phyloP scores from a whole-genome alignment of 2,113 vertebrate species.

The Abramis brama region DNA sequence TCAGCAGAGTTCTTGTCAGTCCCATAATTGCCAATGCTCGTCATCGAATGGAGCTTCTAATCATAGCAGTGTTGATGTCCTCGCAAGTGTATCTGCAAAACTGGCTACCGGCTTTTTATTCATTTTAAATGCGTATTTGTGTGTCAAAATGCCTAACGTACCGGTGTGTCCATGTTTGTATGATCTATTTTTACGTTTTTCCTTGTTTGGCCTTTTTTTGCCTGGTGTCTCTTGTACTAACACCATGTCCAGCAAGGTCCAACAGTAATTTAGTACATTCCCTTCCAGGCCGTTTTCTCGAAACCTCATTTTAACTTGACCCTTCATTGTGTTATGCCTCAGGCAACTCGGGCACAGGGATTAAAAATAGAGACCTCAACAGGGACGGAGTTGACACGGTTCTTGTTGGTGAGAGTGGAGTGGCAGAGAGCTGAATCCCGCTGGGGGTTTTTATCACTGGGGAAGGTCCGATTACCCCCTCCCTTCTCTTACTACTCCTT shows the following conservation, averaged over 20 bases:
- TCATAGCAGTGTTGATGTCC: background rate
- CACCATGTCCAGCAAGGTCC: constrained; percentile 30
- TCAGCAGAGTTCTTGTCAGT: constrained; percentile 46
- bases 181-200: background rate
- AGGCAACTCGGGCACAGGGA: constrained; percentile 26
- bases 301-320: constrained; percentile 50
- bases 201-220: background rate
- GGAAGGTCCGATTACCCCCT: constrained; percentile 36
- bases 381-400: constrained; percentile 32
- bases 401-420: constrained; percentile 40
- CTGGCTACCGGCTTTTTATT: background rate
- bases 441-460: constrained; percentile 40
- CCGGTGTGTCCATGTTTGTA: background rate
- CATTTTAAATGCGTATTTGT: background rate
- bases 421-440: constrained; percentile 34
- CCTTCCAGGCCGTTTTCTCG: background rate
- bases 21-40: constrained; percentile 21
- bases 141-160: background rate
- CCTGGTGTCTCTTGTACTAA: background rate
- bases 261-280: constrained; percentile 19
- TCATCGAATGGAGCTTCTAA: constrained; percentile 35
- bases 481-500: constrained; percentile 1
- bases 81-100: constrained; percentile 1
- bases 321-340: constrained; percentile 41
- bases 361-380: constrained; percentile 55